Evolutionary conservation across 2,888 invertebrate genomes (phyloP).

Genomic region (Peribatodes rhomboidaria): DNA sequence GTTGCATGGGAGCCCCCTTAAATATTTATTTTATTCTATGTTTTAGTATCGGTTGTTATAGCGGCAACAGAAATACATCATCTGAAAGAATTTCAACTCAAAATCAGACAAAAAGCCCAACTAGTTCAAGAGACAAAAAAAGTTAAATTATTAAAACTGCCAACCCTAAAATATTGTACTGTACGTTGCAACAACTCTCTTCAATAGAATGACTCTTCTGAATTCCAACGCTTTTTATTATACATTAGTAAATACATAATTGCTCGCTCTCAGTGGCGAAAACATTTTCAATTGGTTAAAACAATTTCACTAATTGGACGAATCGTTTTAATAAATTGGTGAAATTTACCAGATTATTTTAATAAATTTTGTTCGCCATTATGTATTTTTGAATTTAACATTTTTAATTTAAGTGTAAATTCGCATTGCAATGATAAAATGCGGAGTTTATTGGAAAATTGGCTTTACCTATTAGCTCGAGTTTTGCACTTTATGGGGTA

Average conservation of each 20-base stretch:
- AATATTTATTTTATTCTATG: too few relatives aligned
- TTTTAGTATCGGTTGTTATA: too few relatives aligned
- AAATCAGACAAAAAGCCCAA: too few relatives aligned
- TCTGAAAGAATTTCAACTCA: too few relatives aligned
- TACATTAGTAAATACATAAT: neutral
- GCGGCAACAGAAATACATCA: too few relatives aligned
- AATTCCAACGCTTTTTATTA: constrained; percentile 13
- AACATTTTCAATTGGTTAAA: constrained; percentile 12
- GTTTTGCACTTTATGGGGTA: too few relatives aligned
- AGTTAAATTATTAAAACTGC: neutral
- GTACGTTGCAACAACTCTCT: neutral
- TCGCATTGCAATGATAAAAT: too few relatives aligned
- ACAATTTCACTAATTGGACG: constrained; percentile 7
- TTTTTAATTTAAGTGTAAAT: neutral
- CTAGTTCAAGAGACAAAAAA: too few relatives aligned
- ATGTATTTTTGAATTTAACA: neutral
- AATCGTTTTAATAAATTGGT: constrained; percentile 3
- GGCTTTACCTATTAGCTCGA: too few relatives aligned
- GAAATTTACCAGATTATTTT: neutral
- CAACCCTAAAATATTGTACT: neutral
- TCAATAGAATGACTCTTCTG: constrained; percentile 13
- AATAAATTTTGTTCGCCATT: neutral
- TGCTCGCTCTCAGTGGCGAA: neutral
- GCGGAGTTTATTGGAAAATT: too few relatives aligned
- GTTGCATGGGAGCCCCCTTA: too few relatives aligned